Evolutionary conservation across 2,888 invertebrate species (phyloP).

Genomic region (Plemyria rubiginata): DNA sequence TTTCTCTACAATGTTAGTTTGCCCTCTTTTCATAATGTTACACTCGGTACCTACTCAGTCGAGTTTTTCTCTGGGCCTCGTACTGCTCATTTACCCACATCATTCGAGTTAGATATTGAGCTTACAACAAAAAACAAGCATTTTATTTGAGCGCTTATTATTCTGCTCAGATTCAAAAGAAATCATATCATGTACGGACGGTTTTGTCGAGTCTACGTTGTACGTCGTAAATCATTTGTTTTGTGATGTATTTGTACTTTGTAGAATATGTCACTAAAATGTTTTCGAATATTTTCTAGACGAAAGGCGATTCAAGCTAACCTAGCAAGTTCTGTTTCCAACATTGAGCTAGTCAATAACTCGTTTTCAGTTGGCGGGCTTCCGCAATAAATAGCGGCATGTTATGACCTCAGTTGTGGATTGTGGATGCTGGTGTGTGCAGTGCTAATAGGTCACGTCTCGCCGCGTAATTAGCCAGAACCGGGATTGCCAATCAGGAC

Average conservation of each 20-base stretch:
- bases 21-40: constrained; percentile 45
- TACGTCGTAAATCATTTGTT: constrained; percentile 23
- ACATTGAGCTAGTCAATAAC: constrained; percentile 27
- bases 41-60: constrained; percentile 35
- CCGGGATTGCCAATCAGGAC: constrained; percentile 42
- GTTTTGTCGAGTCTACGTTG: constrained; percentile 13
- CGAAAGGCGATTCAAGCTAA: constrained; percentile 2
- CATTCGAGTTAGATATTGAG: constrained; percentile 11
- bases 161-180: constrained; percentile 22
- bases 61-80: constrained; percentile 30
- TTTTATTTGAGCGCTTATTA: constrained; percentile 26
- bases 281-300: constrained; percentile 3
- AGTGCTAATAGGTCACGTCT: constrained; percentile 49
- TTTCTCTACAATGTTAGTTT: constrained; percentile 45
- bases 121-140: constrained; percentile 13
- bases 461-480: constrained; percentile 48
- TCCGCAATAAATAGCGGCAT: constrained; percentile 30
- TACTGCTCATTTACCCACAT: constrained; percentile 38
- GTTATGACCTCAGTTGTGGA: constrained; percentile 29
- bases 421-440: constrained; percentile 28
- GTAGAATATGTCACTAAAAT: constrained; percentile 5
- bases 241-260: constrained; percentile 12
- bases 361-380: constrained; percentile 29
- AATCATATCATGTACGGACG: constrained; percentile 13
- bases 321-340: constrained; percentile 18